Percentiles rank a stretch among this genome's conserved stretches.
Conservation (phyloP, 1,140 invertebrate species). For the Meteorus sp. region DNA sequence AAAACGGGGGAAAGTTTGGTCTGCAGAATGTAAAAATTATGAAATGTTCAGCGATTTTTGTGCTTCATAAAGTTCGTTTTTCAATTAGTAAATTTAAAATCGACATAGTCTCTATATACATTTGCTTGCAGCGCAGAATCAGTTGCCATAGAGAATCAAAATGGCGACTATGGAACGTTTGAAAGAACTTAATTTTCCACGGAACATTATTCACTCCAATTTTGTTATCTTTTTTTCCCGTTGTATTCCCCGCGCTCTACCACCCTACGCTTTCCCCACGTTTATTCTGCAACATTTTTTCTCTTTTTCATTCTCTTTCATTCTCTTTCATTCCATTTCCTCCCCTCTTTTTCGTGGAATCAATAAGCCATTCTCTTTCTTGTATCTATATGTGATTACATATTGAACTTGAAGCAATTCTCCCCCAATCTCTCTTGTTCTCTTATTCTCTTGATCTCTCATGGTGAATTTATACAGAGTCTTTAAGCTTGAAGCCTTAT, state of each 20-base stretch:
- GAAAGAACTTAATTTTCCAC: conserved; percentile 29
- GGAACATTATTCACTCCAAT: conserved; percentile 28
- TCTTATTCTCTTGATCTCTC: no score
- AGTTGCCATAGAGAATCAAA: conserved; percentile 27
- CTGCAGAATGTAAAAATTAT: no score
- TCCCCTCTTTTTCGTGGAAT: conserved; percentile 21
- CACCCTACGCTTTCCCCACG: conserved; percentile 8
- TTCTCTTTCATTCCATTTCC: not conserved
- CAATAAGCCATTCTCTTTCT: conserved; percentile 26
- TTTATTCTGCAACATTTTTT: conserved; percentile 3
- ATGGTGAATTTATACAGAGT: not conserved
- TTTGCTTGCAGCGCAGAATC: conserved; percentile 30
- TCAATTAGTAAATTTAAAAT: no score
- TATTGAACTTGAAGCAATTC: not conserved
- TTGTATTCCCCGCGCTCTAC: conserved; percentile 10
- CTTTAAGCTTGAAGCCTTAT: conserved; percentile 11
- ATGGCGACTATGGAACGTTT: conserved; percentile 24
- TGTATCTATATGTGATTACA: conserved; percentile 4
- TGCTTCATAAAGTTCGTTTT: no score
- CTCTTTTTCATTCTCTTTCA: conserved; percentile 2
- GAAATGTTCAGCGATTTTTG: no score
- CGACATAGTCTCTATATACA: no score
- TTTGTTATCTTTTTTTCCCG: conserved; percentile 14
- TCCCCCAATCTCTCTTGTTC: not conserved
- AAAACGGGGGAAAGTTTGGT: no score